These are phyloP conservation scores for Mesorhabditis spiculigera DNA, from an alignment of 2,888 invertebrate species.

Conservation along the genomic window DNA sequence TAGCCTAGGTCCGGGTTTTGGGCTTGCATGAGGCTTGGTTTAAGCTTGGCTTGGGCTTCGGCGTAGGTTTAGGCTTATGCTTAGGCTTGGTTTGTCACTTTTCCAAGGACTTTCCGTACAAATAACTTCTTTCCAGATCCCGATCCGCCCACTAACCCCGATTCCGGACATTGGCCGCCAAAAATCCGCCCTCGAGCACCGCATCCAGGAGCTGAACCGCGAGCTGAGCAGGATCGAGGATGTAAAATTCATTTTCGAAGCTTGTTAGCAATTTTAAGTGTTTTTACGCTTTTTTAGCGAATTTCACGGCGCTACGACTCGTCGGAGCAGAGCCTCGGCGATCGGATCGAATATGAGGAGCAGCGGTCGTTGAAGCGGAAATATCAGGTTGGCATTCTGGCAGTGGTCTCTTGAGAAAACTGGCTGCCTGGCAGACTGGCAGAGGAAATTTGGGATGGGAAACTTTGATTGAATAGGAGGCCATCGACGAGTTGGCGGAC, in stretches of 20 bases:
- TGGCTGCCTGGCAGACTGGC: neutral
- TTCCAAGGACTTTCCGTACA: neutral
- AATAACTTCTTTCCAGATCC: neutral
- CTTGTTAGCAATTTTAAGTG: neutral
- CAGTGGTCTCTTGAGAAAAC: neutral
- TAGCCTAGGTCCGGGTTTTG: too few species aligned
- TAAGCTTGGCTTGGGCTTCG: too few species aligned
- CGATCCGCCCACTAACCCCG: neutral
- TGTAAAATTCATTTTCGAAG: neutral
- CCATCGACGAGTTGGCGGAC: neutral
- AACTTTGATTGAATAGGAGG: neutral
- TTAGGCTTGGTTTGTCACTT: too few species aligned
- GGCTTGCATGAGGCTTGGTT: too few species aligned
- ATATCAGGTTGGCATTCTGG: neutral
- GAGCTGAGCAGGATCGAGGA: neutral
- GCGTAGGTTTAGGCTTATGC: too few species aligned
- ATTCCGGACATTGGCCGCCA: neutral
- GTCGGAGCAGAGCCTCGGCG: neutral
- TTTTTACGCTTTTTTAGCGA: neutral
- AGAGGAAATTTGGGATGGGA: too few species aligned
- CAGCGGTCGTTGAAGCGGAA: neutral
- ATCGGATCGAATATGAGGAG: neutral
- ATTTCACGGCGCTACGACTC: neutral
- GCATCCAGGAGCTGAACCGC: neutral
- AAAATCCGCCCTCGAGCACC: neutral